Evolutionary conservation across 2,113 vertebrate genomes (phyloP), one percentile per base, ranked within the genome.

Genomic region (Platysternon megacephalum): DNA sequence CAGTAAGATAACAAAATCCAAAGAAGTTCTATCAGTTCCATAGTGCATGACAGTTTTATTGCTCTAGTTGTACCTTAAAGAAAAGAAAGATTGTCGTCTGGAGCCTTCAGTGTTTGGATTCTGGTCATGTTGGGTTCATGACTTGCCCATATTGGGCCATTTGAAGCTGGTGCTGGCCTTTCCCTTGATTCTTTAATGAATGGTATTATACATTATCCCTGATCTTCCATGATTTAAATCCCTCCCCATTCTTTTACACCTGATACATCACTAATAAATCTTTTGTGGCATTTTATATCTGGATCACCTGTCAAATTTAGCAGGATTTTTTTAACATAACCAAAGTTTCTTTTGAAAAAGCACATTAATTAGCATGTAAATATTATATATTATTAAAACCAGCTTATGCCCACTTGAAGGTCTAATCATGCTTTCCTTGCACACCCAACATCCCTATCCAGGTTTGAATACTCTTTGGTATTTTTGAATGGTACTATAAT

Each of bases 281-380:
- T 6, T 84, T 52, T 35, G 88, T 44, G n/a, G 44, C 78, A 74
- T 76, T 58, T 53, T 49, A 49, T 91, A 76, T 16, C 78, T 89
- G 44, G 83, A 61, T 82, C 0, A 93, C 89, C 81, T 11, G 55
- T 51, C 85, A 97, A 94, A 21, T 48, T 32, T 88, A 92, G 82
- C n/a, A 82, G 85, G 86, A 10, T 14, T 92, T 94, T 95, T 81
- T 84, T 78, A 56, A 80, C 44, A 84, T 53, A 55, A 72, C 86
- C 29, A 58, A 93, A 96, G 68, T 89, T 72, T 68, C 91, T 94
- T 61, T 74, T 56, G 19, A 79, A 87, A 21, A 46, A 16, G 29
- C 5, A 51, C 32, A 81, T 94, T 12, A 39, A 44, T 55, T 52
- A 86, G 9, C 14, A 51, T 68, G n/a, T 72, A 39, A 72, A 72